Evolutionary conservation across 2,888 invertebrate species (phyloP), one percentile per base, ranked within the genome.

Genomic region (Tolmerus cingulatus): DNA sequence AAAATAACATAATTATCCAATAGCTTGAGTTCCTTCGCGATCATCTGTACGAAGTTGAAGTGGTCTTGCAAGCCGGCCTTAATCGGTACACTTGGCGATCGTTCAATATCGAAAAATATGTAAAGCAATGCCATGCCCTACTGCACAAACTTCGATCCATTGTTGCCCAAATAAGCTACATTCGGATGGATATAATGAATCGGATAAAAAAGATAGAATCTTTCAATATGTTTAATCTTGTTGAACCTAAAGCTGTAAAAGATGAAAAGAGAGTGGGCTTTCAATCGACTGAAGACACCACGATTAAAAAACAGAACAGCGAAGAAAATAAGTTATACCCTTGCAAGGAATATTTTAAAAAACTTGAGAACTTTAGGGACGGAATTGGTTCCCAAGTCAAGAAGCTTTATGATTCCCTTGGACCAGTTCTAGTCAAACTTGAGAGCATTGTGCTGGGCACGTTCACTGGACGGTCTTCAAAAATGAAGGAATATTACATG

Each of bases 71-170:
- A 90, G 97, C 97, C 2, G 98, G 98, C 0, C 93, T 97, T 0
- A 95, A 95, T 2, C 94, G 97, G 40, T 95, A 97, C 87, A 96
- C 96, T 76, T 98, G 98, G 98, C 96, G 96, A 88, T 97, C 97
- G 0, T 93, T 98, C 16, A 96, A 96, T 37, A 97, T 98, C 74
- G 93, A 93, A 19, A 96, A 97, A 88, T 98, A 96, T 91, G 94
- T 95, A 2, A 91, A 92, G 0, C 93, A 93, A 79, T 95, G 96
- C 89, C 92, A 93, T 82, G 93, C 94, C 40, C 91, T 95, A 9
- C 94, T 95, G 89, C 94, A 94, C 34, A 92, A 92, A 86, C 91
- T 97, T 5, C 93, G 93, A 88, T 95, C 96, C 0, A 94, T 96
- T 12, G 94, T 96, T 78, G 93, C 94, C 16, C 96, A 96, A 91